Evolutionary conservation across 2,797 vertebrate species (phyloP), one percentile per base, ranked within the genome.

Genomic region (Gobionotothen gibberifrons): DNA sequence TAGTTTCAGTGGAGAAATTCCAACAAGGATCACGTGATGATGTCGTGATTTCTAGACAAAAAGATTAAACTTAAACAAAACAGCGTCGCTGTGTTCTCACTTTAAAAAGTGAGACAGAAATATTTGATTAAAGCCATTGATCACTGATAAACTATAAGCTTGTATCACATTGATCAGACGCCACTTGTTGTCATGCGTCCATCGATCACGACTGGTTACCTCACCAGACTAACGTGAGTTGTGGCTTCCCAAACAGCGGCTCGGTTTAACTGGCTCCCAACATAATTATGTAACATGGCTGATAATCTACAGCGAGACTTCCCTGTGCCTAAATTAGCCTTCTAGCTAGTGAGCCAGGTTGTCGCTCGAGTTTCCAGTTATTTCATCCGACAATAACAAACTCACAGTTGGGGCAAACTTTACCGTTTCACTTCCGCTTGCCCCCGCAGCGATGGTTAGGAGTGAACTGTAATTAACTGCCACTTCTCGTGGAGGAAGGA

Each of bases 121-220:
- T 5, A 60, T 3, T 3, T 10, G 32, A 78, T 42, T 51, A 57
- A 36, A 0, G 10, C 16, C 42, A 55, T 19, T 1, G 4, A 32
- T 3, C 2, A 7, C 1, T 54, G 42, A 69, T 71, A 15, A 36
- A 9, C 11, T 36, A 1, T 19, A 19, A 36, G 22, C 7, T 3
- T 49, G 7, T 5, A 32, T 13, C 11, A 3, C 1, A 4, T 2
- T 48, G 51, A 74, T 67, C 26, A n/a, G 17, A 51, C 44, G 47
- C 59, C 74, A 82, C 77, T 78, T 83, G 73, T 84, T 76, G 76
- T 75, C 47, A 22, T 14, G 46, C 17, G 52, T 2, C 22, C 60
- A 70, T 46, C 8, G 78, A 82, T 91, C 91, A 87, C 79, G 82
- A 90, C 83, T 21, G 54, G 53, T 91, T 79, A 87, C 89, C 87